A percentile compares a stretch with the other conserved stretches of the same genome.
Conservation (phyloP, 2,797 vertebrate species). For the Leptatherina wallacei region DNA sequence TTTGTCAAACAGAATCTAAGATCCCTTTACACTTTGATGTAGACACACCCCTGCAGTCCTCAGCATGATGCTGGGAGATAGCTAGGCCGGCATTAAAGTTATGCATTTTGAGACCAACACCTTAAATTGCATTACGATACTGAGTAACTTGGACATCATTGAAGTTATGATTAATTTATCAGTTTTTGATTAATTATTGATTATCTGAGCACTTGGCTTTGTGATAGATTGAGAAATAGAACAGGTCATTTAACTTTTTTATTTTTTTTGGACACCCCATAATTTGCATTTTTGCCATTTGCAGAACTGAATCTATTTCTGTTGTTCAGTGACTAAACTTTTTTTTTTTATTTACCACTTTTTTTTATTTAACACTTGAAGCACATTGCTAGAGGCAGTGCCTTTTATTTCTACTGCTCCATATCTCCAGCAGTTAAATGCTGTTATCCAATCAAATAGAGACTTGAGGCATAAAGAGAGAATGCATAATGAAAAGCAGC, state of each 20-base stretch:
- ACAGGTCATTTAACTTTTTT: not conserved
- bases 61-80: constrained; percentile 10
- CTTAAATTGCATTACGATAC: no score
- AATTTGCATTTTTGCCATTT: not conserved
- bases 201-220: constrained; percentile 1
- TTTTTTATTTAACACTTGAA: constrained; percentile 36
- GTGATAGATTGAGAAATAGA: not conserved
- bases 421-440: constrained; percentile 51
- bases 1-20: constrained; percentile 49
- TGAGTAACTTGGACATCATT: not conserved
- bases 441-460: constrained; percentile 69
- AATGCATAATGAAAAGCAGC: constrained; percentile 71
- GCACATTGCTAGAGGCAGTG: constrained; percentile 37
- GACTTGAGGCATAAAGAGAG: constrained; percentile 50
- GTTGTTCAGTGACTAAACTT: constrained; percentile 26
- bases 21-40: constrained; percentile 41
- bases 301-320: constrained; percentile 7
- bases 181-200: not conserved
- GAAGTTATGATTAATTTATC: not conserved
- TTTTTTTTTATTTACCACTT: constrained; percentile 26
- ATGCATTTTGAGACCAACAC: constrained; percentile 10
- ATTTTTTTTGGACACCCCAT: no score
- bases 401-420: constrained; percentile 24
- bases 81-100: constrained; percentile 5
- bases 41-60: constrained; percentile 22